Percentiles rank a stretch among this genome's conserved stretches.
Evolutionary conservation across 2,797 vertebrate genomes (phyloP).

Genomic region (Danio kyathit): DNA sequence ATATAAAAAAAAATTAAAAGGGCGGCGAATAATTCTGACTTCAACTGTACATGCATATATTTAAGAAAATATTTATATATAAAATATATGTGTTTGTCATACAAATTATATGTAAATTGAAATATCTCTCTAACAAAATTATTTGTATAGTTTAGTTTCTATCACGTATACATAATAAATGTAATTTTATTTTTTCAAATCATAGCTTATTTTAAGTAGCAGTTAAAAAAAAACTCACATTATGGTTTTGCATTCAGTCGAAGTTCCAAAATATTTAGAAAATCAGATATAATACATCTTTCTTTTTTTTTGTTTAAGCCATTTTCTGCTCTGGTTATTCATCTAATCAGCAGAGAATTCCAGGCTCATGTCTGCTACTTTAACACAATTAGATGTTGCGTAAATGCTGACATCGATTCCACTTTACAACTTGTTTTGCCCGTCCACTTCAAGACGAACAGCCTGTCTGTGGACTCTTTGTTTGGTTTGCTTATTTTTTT

Average conservation of each 20-base stretch:
- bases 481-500: neutral
- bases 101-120: too few relatives aligned
- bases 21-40: too few relatives aligned
- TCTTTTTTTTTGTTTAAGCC: neutral
- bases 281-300: neutral
- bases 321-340: slow-evolving; percentile 15
- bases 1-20: too few relatives aligned
- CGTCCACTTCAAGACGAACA: slow-evolving; percentile 47
- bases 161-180: too few relatives aligned
- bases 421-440: slow-evolving; percentile 39
- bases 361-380: slow-evolving; percentile 38
- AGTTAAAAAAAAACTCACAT: neutral
- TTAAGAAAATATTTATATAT: too few relatives aligned
- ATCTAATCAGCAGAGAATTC: slow-evolving; percentile 22
- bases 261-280: neutral
- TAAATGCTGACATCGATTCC: slow-evolving; percentile 36
- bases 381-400: slow-evolving; percentile 44
- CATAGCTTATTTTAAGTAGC: too few relatives aligned
- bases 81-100: too few relatives aligned
- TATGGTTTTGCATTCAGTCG: neutral
- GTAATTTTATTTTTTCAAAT: too few relatives aligned
- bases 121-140: too few relatives aligned
- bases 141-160: too few relatives aligned
- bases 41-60: too few relatives aligned
- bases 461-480: slow-evolving; percentile 43